phyloP scores from a whole-genome alignment of 1,140 invertebrate species.

The Cecropterus lyciades region DNA sequence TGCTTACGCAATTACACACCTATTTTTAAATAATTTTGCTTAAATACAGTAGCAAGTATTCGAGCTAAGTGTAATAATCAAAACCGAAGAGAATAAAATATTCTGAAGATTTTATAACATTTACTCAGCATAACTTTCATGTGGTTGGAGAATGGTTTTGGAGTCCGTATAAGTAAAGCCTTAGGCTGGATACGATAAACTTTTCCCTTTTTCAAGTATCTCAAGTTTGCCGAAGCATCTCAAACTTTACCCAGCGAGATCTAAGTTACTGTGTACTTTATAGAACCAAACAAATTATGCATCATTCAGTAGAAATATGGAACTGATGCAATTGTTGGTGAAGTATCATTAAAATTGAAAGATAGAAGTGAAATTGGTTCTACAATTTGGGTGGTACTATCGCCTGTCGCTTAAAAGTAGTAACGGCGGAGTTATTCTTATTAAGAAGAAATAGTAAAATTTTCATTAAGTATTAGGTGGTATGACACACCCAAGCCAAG shows the following conservation, averaged over 20 bases:
- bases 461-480: too few species aligned
- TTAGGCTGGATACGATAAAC: constrained; percentile 6
- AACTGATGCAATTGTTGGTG: background rate
- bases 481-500: too few species aligned
- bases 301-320: background rate
- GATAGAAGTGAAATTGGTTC: too few species aligned
- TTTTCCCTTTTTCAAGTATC: constrained; percentile 17
- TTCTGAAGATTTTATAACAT: background rate
- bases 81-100: too few species aligned
- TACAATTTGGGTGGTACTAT: too few species aligned
- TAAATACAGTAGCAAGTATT: too few species aligned
- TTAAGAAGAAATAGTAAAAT: too few species aligned
- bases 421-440: too few species aligned
- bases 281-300: constrained; percentile 11
- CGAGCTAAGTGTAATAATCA: too few species aligned
- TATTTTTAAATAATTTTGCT: too few species aligned
- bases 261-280: constrained; percentile 11
- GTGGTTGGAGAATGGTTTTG: background rate
- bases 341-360: background rate
- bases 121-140: background rate
- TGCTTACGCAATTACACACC: too few species aligned
- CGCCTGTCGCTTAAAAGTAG: too few species aligned
- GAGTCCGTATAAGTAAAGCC: constrained; percentile 14
- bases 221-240: constrained; percentile 16
- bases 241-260: constrained; percentile 12